Percentiles rank a stretch among this genome's conserved stretches.
Evolutionary conservation across 2,888 invertebrate genomes (phyloP).

Genomic region (Selenia dentaria): DNA sequence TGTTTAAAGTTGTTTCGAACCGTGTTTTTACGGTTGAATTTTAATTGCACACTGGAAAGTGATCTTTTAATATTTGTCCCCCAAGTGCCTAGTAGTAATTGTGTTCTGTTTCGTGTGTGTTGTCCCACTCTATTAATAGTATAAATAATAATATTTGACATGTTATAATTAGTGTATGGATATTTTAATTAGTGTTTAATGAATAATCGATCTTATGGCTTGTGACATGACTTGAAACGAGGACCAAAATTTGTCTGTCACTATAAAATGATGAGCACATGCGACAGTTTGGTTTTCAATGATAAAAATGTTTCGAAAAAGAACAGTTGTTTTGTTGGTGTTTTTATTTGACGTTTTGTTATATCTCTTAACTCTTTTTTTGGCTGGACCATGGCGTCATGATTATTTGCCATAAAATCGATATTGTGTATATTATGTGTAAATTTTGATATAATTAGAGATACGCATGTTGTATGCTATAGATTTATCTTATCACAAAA

Average conservation of each 20-base stretch:
- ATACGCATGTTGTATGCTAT: conserved; percentile 49
- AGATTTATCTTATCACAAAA: conserved; percentile 44
- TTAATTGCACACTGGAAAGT: conserved; percentile 2
- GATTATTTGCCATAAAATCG: conserved; percentile 19
- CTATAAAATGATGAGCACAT: no score
- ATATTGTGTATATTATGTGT: conserved; percentile 47
- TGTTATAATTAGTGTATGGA: conserved; percentile 15
- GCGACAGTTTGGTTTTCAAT: neutral
- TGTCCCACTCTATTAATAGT: conserved; percentile 9
- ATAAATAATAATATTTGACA: conserved; percentile 7
- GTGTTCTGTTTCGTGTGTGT: conserved; percentile 18
- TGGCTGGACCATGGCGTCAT: conserved; percentile 7
- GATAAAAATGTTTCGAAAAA: no score
- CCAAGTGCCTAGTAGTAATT: conserved; percentile 23
- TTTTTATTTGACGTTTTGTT: no score
- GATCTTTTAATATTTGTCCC: conserved; percentile 2
- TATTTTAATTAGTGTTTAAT: conserved; percentile 10
- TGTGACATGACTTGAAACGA: neutral
- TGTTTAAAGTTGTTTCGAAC: no score
- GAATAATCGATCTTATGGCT: conserved; percentile 13
- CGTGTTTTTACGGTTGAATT: neutral
- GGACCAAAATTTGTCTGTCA: neutral
- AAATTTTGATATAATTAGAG: conserved; percentile 43
- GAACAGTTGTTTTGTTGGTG: no score
- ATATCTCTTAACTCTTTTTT: no score